These are phyloP conservation scores for Ceratoteleas bidentatus DNA, from an alignment of 1,140 invertebrate species.

Conservation along the genomic window DNA sequence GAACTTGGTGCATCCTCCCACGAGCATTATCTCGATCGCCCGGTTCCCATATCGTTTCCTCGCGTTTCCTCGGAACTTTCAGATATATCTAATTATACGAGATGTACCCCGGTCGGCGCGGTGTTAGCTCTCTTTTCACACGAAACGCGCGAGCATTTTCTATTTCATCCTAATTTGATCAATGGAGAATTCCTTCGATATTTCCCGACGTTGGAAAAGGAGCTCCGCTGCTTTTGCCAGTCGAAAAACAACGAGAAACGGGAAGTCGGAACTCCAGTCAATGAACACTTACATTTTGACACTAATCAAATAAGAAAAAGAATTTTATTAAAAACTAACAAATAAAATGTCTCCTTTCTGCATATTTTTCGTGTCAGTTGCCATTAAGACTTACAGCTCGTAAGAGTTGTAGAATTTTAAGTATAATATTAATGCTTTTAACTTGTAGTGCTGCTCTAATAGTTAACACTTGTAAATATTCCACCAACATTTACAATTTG, in stretches of 20 bases:
- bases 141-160: slow-evolving; percentile 66
- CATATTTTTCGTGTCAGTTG: too few species aligned
- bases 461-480: too few species aligned
- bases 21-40: slow-evolving; percentile 68
- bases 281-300: too few species aligned
- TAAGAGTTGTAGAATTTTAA: too few species aligned
- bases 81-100: slow-evolving; percentile 71
- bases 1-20: slow-evolving; percentile 49
- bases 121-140: slow-evolving; percentile 70
- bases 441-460: too few species aligned
- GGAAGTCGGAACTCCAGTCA: background rate
- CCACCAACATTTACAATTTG: too few species aligned
- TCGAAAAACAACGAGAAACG: background rate
- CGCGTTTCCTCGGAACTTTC: slow-evolving; percentile 69
- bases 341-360: too few species aligned
- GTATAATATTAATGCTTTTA: too few species aligned
- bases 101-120: slow-evolving; percentile 41
- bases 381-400: too few species aligned
- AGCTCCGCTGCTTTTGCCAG: slow-evolving; percentile 11
- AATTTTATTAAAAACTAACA: too few species aligned
- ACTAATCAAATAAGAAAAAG: too few species aligned
- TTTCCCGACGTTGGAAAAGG: slow-evolving; percentile 33
- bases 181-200: slow-evolving; percentile 48
- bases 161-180: slow-evolving; percentile 63
- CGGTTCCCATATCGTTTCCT: slow-evolving; percentile 67